Evolutionary conservation across 1,140 invertebrate species (phyloP).

Genomic region (Pseudomyrmex pallidus): DNA sequence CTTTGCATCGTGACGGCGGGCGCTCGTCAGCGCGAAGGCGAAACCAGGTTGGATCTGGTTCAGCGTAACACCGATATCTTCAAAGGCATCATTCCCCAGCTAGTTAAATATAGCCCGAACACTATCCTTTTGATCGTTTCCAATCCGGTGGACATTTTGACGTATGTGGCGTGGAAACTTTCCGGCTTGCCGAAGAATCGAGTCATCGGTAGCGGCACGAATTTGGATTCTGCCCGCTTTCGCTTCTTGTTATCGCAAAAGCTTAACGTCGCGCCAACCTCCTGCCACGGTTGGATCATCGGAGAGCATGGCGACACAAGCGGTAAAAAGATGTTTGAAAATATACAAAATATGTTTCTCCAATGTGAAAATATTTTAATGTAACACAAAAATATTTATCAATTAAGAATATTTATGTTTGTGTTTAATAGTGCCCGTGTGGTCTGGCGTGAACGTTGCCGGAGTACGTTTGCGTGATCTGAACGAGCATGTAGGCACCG

Average conservation of each 20-base stretch:
- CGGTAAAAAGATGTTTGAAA: slow-evolving; percentile 81
- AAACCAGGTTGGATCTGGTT: slow-evolving; percentile 92
- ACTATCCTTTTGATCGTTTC: slow-evolving; percentile 95
- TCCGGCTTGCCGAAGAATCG: slow-evolving; percentile 94
- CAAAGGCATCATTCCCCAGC: slow-evolving; percentile 92
- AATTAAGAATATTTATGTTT: slow-evolving; percentile 17
- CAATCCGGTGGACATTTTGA: slow-evolving; percentile 96
- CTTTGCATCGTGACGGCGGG: slow-evolving; percentile 96
- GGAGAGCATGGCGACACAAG: slow-evolving; percentile 94
- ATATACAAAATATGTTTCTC: slow-evolving; percentile 22
- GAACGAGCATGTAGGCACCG: slow-evolving; percentile 90
- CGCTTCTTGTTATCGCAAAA: slow-evolving; percentile 94
- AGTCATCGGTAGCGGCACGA: slow-evolving; percentile 96
- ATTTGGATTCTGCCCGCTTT: slow-evolving; percentile 95
- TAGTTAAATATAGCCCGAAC: slow-evolving; percentile 94
- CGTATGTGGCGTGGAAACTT: slow-evolving; percentile 97
- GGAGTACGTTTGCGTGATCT: slow-evolving; percentile 93
- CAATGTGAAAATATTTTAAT: background rate
- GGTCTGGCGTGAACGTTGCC: slow-evolving; percentile 96
- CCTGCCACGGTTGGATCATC: slow-evolving; percentile 95
- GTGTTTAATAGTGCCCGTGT: slow-evolving; percentile 91
- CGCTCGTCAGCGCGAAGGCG: slow-evolving; percentile 94
- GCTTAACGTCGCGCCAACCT: slow-evolving; percentile 91
- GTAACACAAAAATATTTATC: background rate
- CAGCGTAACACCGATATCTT: slow-evolving; percentile 96